phyloP scores from a whole-genome alignment of 2,888 invertebrate genomes.

The Psylliodes chrysocephalus region DNA sequence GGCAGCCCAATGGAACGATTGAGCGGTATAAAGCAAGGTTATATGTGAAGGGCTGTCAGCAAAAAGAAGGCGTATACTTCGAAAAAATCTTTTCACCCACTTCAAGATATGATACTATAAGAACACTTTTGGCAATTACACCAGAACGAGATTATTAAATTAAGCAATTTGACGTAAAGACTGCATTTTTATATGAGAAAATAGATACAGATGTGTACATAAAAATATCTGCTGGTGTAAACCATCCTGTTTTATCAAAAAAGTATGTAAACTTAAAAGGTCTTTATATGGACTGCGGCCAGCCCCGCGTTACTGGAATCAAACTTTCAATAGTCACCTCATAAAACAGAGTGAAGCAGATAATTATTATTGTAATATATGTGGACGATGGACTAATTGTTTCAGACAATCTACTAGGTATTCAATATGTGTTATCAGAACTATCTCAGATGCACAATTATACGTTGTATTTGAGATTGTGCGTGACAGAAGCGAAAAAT shows the following conservation, averaged over 20 bases:
- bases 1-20: slow-evolving; percentile 1
- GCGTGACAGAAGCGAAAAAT: neutral
- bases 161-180: slow-evolving; percentile 5
- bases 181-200: slow-evolving; percentile 14
- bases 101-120: slow-evolving; percentile 15
- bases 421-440: neutral
- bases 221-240: neutral
- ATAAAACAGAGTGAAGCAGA: slow-evolving; percentile 8
- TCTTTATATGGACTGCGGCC: slow-evolving; percentile 17
- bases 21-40: slow-evolving; percentile 18
- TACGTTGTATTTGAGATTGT: slow-evolving; percentile 13
- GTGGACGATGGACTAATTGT: slow-evolving; percentile 25
- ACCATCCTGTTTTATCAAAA: neutral
- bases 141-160: neutral
- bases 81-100: slow-evolving; percentile 17
- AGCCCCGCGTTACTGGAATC: slow-evolving; percentile 6
- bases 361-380: slow-evolving; percentile 13
- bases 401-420: neutral
- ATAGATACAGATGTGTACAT: slow-evolving; percentile 7
- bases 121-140: slow-evolving; percentile 10
- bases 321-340: neutral
- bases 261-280: slow-evolving; percentile 2
- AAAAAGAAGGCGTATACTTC: slow-evolving; percentile 13
- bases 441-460: neutral
- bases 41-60: slow-evolving; percentile 7